Evolutionary conservation across 2,797 vertebrate genomes (phyloP).

Genomic region (Falco novaeseelandiae): DNA sequence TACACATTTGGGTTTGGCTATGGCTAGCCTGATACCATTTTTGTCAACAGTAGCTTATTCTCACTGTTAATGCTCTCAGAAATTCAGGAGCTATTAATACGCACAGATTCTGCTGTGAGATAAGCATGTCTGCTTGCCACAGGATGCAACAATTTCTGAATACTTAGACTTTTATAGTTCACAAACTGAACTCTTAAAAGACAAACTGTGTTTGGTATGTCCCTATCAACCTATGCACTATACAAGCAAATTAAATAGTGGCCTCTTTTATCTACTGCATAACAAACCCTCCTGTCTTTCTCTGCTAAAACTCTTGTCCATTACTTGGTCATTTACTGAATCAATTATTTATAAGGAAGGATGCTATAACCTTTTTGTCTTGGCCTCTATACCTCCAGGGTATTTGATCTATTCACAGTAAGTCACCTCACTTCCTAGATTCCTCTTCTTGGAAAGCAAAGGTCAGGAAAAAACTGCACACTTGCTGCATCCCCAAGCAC

Average conservation of each 20-base stretch:
- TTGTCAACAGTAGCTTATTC: not conserved
- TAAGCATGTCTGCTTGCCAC: not conserved
- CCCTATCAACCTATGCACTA: not conserved
- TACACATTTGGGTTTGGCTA: not conserved
- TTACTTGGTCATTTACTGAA: not conserved
- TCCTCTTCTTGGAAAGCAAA: not conserved
- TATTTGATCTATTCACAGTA: not conserved
- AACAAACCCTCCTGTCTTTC: not conserved
- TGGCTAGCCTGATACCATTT: not conserved
- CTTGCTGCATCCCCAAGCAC: fast-evolving
- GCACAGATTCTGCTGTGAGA: not conserved
- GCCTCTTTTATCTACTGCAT: not conserved
- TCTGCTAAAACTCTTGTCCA: not conserved
- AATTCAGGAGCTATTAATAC: not conserved
- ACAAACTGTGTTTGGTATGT: fast-evolving
- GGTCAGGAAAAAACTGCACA: not conserved
- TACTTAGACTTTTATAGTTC: not conserved
- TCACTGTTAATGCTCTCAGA: not conserved
- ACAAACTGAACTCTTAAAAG: not conserved
- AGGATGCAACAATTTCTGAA: not conserved
- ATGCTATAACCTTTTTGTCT: not conserved
- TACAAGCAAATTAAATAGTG: not conserved
- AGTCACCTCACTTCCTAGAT: not conserved
- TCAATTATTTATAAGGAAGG: not conserved
- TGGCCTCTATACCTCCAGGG: not conserved